Base-by-base conservation (phyloP, 2,113 vertebrate species). In the Melozone crissalis region DNA sequence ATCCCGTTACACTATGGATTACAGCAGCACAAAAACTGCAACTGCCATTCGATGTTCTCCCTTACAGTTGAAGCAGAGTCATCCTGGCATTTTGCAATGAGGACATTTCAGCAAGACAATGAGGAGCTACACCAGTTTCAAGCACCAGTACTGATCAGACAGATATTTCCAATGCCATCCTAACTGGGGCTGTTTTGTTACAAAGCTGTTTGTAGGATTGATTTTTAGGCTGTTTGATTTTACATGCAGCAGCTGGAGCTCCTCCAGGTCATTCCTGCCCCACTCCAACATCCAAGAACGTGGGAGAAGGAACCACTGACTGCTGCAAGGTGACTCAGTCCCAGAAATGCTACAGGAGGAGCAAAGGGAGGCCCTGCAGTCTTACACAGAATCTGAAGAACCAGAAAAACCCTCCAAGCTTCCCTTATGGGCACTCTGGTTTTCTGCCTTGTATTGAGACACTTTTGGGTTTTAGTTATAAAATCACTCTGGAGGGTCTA, bases 81-180 rank as follows among this genome's bases (percentile, higher is more conserved):
- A 96, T 88, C 67, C 59, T 44, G 59, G 39, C 76, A 59, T 95
- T 93, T 92, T 92, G 89, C 72, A 95, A 94, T 21, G 24, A 85
- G 71, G 78, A 65, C 30, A 41, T 90, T 95, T 95, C 91, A 87
- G 61, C 68, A 81, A 35, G 1, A 0, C 55, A 77, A 23, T 63
- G 74, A 80, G 74, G 55, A 71, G 72, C 90, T 93, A 49, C 58
- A 79, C 27, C 43, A 35, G 52, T 71, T 80, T 51, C 80, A 93
- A 59, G 65, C 59, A 78, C 26, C 61, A 51, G 30, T 4, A 74
- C 57, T 52, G 33, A 51, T 89, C 22, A 31, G 39, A 43, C 44
- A 72, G 31, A 3, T 61, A 89, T 85, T 85, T 89, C 88, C 75
- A 84, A n/a, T 76, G 92, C 41, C 41, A 17, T 75, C 67, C 57